These are phyloP conservation scores for Ursus arctos DNA, from an alignment of 2,113 vertebrate species.

Conservation along the genomic window DNA sequence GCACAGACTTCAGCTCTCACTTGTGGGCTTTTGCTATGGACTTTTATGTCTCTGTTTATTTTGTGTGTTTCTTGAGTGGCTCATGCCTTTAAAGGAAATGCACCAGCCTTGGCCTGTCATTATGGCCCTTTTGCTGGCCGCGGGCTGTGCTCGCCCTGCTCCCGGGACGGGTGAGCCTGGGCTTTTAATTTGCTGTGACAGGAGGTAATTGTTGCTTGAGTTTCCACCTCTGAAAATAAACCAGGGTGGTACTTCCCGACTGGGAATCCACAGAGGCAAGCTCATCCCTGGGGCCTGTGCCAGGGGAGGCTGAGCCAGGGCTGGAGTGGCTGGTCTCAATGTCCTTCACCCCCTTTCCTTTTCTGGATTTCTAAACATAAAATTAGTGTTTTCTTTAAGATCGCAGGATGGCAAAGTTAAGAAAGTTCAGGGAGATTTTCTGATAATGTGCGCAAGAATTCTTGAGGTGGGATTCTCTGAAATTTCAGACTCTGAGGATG, in stretches of 20 bases:
- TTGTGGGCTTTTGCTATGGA: slow-evolving; percentile 77
- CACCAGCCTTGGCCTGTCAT: slow-evolving; percentile 82
- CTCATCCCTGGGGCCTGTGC: slow-evolving; percentile 67
- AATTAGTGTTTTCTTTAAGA: slow-evolving; percentile 86
- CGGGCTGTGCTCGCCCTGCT: slow-evolving; percentile 62
- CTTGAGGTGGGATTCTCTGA: not conserved
- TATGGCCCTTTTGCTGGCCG: slow-evolving; percentile 80
- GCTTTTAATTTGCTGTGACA: slow-evolving; percentile 83
- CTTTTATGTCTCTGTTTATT: slow-evolving; percentile 86
- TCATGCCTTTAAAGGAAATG: slow-evolving; percentile 85
- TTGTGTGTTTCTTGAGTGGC: slow-evolving; percentile 79
- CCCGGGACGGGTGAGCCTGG: slow-evolving; percentile 77
- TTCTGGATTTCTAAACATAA: slow-evolving; percentile 79
- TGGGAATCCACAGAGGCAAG: slow-evolving; percentile 74
- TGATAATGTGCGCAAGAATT: slow-evolving; percentile 62
- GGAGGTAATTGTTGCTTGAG: slow-evolving; percentile 86
- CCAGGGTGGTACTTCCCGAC: slow-evolving; percentile 84
- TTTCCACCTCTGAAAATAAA: slow-evolving; percentile 87
- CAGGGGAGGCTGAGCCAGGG: not conserved
- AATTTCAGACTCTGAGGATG: slow-evolving; percentile 43
- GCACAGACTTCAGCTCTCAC: not conserved
- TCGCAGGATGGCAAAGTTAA: slow-evolving; percentile 16
- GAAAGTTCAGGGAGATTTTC: slow-evolving; percentile 72
- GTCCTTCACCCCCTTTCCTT: slow-evolving; percentile 61
- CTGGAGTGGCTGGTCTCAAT: slow-evolving; percentile 57